phyloP scores from a whole-genome alignment of 2,113 vertebrate genomes.

The Limanda limanda region DNA sequence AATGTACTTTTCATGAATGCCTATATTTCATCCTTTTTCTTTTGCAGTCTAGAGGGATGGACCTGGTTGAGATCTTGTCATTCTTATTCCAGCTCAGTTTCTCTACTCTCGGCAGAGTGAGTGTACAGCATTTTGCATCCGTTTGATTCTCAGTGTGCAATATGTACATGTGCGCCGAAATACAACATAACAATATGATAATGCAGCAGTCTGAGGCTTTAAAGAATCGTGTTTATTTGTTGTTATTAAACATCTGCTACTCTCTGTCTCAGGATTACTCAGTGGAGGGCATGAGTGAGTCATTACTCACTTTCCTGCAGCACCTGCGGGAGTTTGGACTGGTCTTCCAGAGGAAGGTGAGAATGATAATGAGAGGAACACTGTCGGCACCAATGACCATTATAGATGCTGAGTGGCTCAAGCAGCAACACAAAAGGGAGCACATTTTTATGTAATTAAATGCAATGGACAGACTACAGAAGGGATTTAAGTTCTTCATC shows the following conservation, averaged over 20 bases:
- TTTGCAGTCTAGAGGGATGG: constrained; percentile 89
- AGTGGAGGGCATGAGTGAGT: constrained; percentile 96
- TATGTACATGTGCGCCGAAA: not conserved
- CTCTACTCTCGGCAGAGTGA: constrained; percentile 92
- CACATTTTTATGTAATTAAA: no score
- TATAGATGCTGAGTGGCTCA: no score
- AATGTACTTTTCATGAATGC: not conserved
- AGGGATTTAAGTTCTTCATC: no score
- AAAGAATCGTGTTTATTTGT: no score
- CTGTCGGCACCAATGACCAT: not conserved
- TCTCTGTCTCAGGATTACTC: constrained; percentile 88
- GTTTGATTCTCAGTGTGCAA: not conserved
- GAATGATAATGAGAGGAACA: not conserved
- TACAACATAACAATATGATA: not conserved
- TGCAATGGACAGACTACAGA: no score
- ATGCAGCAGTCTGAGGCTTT: no score
- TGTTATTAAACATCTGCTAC: not conserved
- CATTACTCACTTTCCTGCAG: constrained; percentile 91
- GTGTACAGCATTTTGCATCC: constrained; percentile 34
- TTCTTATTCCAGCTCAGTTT: constrained; percentile 96
- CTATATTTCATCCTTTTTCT: constrained; percentile 21
- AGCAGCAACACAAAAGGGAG: no score
- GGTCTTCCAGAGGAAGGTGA: constrained; percentile 95
- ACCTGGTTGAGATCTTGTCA: constrained; percentile 93
- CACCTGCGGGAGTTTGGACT: constrained; percentile 93